A percentile compares a stretch with the other conserved stretches of the same genome.
These are phyloP conservation scores for Bilobella aurantiaca DNA, from an alignment of 1,140 invertebrate species.

Conservation along the genomic window DNA sequence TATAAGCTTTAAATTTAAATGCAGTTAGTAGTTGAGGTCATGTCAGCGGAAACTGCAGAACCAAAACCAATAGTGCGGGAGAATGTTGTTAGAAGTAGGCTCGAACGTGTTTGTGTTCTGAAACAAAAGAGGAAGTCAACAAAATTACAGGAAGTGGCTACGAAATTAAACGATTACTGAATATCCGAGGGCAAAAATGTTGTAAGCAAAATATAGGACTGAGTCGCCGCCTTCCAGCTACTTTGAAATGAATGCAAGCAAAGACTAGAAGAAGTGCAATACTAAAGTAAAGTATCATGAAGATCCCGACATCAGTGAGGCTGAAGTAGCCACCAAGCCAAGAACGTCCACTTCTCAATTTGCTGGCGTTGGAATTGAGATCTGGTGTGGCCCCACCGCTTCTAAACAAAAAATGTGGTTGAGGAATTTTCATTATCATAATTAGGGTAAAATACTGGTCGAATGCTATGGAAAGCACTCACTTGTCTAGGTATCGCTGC, in stretches of 20 bases:
- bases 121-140: not conserved
- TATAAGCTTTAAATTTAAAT: too few relatives aligned
- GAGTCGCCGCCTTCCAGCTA: constrained; percentile 8
- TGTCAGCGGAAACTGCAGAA: too few relatives aligned
- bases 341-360: not conserved
- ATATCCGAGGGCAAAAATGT: not conserved
- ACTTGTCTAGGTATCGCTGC: constrained; percentile 5
- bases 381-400: not conserved
- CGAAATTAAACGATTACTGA: not conserved
- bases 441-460: too few relatives aligned
- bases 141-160: not conserved
- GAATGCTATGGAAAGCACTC: not conserved
- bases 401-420: too few relatives aligned
- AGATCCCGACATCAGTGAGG: constrained; percentile 24
- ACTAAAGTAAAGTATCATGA: constrained; percentile 28
- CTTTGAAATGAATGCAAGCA: constrained; percentile 28
- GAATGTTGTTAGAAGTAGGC: too few relatives aligned
- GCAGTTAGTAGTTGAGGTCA: too few relatives aligned
- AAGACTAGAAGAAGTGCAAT: constrained; percentile 23
- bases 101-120: too few relatives aligned
- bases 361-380: not conserved
- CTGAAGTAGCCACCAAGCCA: constrained; percentile 18
- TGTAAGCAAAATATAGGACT: constrained; percentile 8
- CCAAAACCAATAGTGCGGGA: too few relatives aligned
- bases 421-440: too few relatives aligned